Evolutionary conservation across 2,888 invertebrate species (phyloP).

Genomic region (Sminthurides aquaticus): DNA sequence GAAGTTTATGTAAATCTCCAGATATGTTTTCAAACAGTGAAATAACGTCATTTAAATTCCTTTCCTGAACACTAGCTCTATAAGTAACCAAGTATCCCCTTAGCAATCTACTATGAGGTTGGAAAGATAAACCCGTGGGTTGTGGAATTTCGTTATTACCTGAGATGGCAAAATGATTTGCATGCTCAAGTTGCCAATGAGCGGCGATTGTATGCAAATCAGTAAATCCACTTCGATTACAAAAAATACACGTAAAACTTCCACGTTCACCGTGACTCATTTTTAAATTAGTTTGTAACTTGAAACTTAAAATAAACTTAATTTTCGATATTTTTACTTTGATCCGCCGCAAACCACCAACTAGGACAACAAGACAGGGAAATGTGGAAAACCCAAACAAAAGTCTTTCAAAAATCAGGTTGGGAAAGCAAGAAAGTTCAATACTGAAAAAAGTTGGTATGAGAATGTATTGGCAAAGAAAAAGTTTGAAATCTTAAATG

Average conservation of each 20-base stretch:
- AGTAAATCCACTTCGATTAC: background rate
- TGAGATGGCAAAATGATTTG: background rate
- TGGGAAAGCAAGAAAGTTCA: too few relatives aligned
- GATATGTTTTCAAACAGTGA: background rate
- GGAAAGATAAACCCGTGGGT: background rate
- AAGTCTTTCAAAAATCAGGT: too few relatives aligned
- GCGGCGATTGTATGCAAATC: background rate
- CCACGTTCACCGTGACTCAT: too few relatives aligned
- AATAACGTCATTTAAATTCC: background rate
- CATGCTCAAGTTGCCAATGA: background rate
- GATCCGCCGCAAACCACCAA: too few relatives aligned
- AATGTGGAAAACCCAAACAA: too few relatives aligned
- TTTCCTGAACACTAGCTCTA: background rate
- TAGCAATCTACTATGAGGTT: background rate
- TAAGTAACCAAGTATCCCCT: background rate
- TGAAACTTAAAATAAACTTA: too few relatives aligned
- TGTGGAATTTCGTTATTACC: background rate
- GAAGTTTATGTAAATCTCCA: background rate
- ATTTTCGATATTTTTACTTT: too few relatives aligned
- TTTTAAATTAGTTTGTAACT: too few relatives aligned
- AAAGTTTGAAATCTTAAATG: too few relatives aligned
- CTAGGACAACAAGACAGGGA: too few relatives aligned
- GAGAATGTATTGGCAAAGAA: too few relatives aligned
- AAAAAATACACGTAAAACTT: background rate
- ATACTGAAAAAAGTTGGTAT: too few relatives aligned